Conservation (phyloP, 2,797 vertebrate genomes). For the Phrynocephalus guinanensis region DNA sequence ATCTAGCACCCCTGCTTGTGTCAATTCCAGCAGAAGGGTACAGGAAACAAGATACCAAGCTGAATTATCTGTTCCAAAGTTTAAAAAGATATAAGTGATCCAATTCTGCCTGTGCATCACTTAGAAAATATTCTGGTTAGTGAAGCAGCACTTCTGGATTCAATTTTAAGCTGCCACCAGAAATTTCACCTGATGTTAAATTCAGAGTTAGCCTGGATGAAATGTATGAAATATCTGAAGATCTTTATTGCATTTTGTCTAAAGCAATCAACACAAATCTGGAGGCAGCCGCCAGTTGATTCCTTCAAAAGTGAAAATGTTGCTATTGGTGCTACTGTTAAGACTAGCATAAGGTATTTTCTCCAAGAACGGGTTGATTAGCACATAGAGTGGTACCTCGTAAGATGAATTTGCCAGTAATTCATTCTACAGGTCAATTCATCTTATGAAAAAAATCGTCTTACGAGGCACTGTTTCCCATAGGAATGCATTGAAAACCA, state of each 20-base stretch:
- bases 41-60: not conserved
- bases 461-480: no score
- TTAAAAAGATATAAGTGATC: not conserved
- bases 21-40: not conserved
- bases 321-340: not conserved
- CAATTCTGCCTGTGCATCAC: not conserved
- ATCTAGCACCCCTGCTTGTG: not conserved
- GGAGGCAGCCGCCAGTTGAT: not conserved
- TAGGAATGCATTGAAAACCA: no score
- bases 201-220: not conserved
- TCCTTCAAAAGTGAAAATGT: not conserved
- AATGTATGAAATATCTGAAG: not conserved
- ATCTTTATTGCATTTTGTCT: not conserved
- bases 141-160: not conserved
- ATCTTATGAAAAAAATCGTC: no score
- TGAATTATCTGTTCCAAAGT: not conserved
- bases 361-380: not conserved
- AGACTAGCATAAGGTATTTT: not conserved
- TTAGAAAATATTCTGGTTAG: not conserved
- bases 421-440: no score
- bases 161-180: not conserved
- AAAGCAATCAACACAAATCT: not conserved
- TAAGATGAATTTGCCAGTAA: no score
- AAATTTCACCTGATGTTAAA: slow-evolving; percentile 12
- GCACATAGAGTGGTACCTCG: no score